Evolutionary conservation across 2,797 vertebrate genomes (phyloP), one percentile per base, ranked within the genome.

Genomic region (Taenioides sp.): DNA sequence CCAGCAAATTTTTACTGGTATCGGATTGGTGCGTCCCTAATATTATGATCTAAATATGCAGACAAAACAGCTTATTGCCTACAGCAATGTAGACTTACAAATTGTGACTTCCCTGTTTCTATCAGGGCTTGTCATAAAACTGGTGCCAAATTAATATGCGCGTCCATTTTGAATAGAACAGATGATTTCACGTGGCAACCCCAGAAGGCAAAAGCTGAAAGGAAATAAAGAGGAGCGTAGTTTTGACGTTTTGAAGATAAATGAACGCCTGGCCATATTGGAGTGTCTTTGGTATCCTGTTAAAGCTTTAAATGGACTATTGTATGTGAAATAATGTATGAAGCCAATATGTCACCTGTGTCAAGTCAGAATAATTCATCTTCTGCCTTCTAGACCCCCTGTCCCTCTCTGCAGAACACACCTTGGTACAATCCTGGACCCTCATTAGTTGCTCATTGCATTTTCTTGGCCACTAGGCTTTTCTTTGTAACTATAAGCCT

Each of bases 261-360:
- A 83, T 83, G 77, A 64, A 86, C 72, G 59, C 77, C 67, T 57
- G 69, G 64, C 78, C 85, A 69, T 69, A 77, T 82, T 34, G 80
- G 66, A 71, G 70, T 69, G 81, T 66, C 79, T 77, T 82, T 79
- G 82, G 84, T 85, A 80, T 86, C 78, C 80, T 59, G 78, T 47
- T 82, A 83, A 87, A 88, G 80, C 87, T 83, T 81, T 69, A 84
- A 90, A 88, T 86, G 72, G 87, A 90, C 86, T 87, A 83, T 89
- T 82, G 80, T 89, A 86, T 76, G 84, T 77, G 85, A 88, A 91
- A 91, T 91, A 89, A 93, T 91, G 87, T 86, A 91, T 90, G 89
- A 90, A 83, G 90, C 87, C 88, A 88, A 91, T 91, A 85, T 91
- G 90, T 91, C 91, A 90, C 75, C 80, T 80, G 83, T 89, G 89